Evolutionary conservation across 2,888 invertebrate genomes (phyloP).

Genomic region (Apantesis nais): DNA sequence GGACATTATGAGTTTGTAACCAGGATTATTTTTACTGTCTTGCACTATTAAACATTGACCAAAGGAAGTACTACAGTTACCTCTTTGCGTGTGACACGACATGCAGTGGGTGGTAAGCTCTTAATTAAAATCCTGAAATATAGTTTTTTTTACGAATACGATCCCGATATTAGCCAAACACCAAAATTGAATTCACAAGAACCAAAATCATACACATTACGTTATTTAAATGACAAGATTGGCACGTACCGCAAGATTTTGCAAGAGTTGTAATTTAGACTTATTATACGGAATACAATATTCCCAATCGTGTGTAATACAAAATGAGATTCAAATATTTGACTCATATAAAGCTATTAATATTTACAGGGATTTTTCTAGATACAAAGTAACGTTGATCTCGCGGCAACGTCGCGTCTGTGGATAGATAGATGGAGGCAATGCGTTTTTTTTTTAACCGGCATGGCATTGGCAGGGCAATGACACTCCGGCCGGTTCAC

Average conservation of each 20-base stretch:
- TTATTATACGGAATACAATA: neutral
- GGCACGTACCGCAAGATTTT: neutral
- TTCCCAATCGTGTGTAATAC: neutral
- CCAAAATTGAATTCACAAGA: neutral
- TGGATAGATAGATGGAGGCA: conserved; percentile 74
- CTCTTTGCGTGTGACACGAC: conserved; percentile 73
- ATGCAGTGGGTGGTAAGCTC: conserved; percentile 65
- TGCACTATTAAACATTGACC: conserved; percentile 73
- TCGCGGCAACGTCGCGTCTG: conserved; percentile 59
- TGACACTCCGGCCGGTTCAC: conserved; percentile 81
- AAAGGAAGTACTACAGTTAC: conserved; percentile 73
- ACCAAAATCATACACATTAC: neutral
- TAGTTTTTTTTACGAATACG: neutral
- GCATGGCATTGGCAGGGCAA: conserved; percentile 77
- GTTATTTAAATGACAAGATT: neutral
- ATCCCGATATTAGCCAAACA: neutral
- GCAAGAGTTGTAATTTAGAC: neutral
- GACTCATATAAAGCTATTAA: conserved; percentile 5
- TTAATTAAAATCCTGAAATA: conserved; percentile 36
- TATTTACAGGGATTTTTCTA: conserved; percentile 54
- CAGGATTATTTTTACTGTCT: conserved; percentile 75
- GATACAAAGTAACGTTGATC: conserved; percentile 57
- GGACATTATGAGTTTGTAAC: conserved; percentile 67
- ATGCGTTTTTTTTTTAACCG: conserved; percentile 80
- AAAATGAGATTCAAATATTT: neutral